Conservation (phyloP, 2,888 invertebrate genomes). For the Notocelia uddmanniana region DNA sequence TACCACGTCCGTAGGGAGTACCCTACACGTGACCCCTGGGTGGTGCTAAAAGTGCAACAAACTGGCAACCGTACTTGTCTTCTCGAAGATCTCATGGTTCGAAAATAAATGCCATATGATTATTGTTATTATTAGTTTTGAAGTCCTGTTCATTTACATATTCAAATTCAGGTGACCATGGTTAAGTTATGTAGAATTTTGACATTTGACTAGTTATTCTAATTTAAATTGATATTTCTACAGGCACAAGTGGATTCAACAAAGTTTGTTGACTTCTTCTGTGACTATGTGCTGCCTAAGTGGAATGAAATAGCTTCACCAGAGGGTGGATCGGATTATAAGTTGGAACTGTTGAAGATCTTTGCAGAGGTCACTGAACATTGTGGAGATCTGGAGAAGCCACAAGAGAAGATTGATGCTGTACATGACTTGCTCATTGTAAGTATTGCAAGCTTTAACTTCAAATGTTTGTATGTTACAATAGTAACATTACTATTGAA, state of each 20-base stretch:
- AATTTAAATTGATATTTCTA: constrained; percentile 43
- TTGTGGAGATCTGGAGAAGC: constrained; percentile 91
- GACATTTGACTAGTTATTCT: neutral
- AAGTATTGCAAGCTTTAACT: constrained; percentile 57
- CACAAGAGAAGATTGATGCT: constrained; percentile 90
- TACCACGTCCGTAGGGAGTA: no score
- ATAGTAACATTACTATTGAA: no score
- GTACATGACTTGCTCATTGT: constrained; percentile 93
- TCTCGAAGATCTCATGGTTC: no score
- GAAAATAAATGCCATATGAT: no score
- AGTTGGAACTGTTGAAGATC: constrained; percentile 93
- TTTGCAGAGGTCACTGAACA: constrained; percentile 94
- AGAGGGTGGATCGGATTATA: constrained; percentile 86
- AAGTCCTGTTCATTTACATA: no score
- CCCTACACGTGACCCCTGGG: no score
- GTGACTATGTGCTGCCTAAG: constrained; percentile 92
- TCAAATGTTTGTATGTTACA: neutral
- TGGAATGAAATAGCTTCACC: constrained; percentile 88
- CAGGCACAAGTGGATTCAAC: constrained; percentile 95
- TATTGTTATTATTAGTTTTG: no score
- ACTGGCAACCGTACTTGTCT: no score
- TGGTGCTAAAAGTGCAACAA: no score
- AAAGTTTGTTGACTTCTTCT: constrained; percentile 93
- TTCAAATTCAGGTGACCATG: neutral
- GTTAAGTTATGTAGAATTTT: neutral